Base-by-base conservation (phyloP, 2,888 invertebrate species). In the Nebria salina region DNA sequence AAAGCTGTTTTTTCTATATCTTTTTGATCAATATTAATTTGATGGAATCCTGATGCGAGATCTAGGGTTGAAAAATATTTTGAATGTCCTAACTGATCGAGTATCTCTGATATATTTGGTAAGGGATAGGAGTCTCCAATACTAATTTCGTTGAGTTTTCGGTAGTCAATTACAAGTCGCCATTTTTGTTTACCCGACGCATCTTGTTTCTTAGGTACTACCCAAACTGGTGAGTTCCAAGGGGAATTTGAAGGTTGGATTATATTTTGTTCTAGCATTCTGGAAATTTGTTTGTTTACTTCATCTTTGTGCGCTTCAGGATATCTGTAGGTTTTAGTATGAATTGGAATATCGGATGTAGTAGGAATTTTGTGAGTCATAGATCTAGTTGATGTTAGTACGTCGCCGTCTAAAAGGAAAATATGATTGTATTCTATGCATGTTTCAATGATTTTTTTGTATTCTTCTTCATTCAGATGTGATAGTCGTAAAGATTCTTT, bases 121-220 rank as follows among this genome's bases (percentile, higher is more conserved):
- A 68, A 3, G 2, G 68, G 68, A 15, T 68, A 68, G 3, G 13
- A 2, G 26, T 68, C 68, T 3, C 15, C 68, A 5, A 68, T 15
- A 5, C 4, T 20, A 4, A 5, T 68, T 68, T 68, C 15, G 7
- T 68, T 68, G 2, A 20, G 15, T 68, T 68, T 68, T 0, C 15
- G 2, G 7, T 15, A 68, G 7, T 68, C 68, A 2, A 68, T 68
- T n/a, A 68, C 68, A 9, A 68, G 2, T 5, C 68, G n/a, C 13
- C 15, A 68, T 20, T 82, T 83, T 72, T 25, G 65, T 42, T n/a
- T 76, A 20, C 20, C 20, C 20, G 20, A 20, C 1, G 20, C 20
- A 20, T 20, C 20, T 20, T 20, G 20, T 20, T 83, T 83, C 65
- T 82, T 82, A 9, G 82, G 82, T 7, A 83, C 83, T 41, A 83